phyloP scores from a whole-genome alignment of 2,888 invertebrate genomes.

The Melieria crassipennis region DNA sequence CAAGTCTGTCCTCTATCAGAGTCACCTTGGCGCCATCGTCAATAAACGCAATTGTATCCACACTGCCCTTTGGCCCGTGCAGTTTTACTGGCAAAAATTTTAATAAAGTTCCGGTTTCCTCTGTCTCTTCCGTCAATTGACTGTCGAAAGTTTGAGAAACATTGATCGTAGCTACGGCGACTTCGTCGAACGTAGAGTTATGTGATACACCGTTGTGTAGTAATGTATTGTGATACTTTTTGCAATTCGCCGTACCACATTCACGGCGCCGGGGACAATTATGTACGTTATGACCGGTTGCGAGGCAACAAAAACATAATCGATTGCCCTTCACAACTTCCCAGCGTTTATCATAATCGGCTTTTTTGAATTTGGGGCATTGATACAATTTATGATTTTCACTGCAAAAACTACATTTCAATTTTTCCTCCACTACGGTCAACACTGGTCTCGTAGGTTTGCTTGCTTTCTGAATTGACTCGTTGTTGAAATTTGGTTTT shows the following conservation, averaged over 20 bases:
- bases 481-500: neutral
- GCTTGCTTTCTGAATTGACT: neutral
- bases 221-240: constrained; percentile 29
- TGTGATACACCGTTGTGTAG: constrained; percentile 12
- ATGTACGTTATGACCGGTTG: constrained; percentile 16
- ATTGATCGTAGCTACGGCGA: neutral
- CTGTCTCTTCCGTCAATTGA: too few relatives aligned
- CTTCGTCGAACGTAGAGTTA: constrained; percentile 3
- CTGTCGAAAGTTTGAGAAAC: too few relatives aligned
- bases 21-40: constrained; percentile 9
- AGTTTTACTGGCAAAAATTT: too few relatives aligned
- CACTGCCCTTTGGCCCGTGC: neutral
- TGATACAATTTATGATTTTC: neutral
- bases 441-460: neutral
- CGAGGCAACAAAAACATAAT: constrained; percentile 13
- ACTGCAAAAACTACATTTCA: neutral
- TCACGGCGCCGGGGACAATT: constrained; percentile 27
- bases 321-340: neutral
- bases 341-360: neutral
- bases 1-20: constrained; percentile 9
- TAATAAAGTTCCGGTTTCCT: too few relatives aligned
- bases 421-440: neutral
- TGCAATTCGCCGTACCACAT: constrained; percentile 25
- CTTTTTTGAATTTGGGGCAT: neutral
- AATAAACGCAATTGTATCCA: constrained; percentile 11